Conservation (phyloP, 2,888 invertebrate genomes). For the Sesamia inferens region DNA sequence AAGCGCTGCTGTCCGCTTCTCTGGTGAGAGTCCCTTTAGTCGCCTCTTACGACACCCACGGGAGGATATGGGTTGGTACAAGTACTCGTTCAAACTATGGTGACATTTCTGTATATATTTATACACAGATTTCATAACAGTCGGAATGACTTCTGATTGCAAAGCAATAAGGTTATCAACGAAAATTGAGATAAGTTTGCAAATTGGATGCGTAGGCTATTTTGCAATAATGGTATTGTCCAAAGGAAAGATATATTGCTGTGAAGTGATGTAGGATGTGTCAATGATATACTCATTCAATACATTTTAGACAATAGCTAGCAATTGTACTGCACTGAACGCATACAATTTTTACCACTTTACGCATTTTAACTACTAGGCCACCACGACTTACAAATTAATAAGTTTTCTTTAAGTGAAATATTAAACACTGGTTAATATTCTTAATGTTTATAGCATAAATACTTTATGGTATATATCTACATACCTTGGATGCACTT, state of each 20-base stretch:
- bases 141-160: not conserved
- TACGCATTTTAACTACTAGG: too few relatives aligned
- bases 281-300: conserved; percentile 4
- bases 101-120: too few relatives aligned
- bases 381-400: too few relatives aligned
- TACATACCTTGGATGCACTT: conserved; percentile 94
- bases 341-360: too few relatives aligned
- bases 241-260: conserved; percentile 34
- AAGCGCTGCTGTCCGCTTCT: too few relatives aligned
- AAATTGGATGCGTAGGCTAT: conserved; percentile 28
- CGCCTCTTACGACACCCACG: too few relatives aligned
- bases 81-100: too few relatives aligned
- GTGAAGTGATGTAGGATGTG: conserved; percentile 1
- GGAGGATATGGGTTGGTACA: too few relatives aligned
- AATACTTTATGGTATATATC: not conserved
- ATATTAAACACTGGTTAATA: not conserved
- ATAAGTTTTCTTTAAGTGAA: not conserved
- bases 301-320: conserved; percentile 22
- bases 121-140: too few relatives aligned
- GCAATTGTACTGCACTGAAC: not conserved
- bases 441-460: not conserved
- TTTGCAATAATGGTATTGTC: conserved; percentile 38
- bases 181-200: not conserved
- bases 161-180: conserved; percentile 2
- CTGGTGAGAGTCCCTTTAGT: too few relatives aligned